These are phyloP conservation scores for Xiphorhynchus erythropygius DNA, from an alignment of 2,797 vertebrate species.

Conservation along the genomic window DNA sequence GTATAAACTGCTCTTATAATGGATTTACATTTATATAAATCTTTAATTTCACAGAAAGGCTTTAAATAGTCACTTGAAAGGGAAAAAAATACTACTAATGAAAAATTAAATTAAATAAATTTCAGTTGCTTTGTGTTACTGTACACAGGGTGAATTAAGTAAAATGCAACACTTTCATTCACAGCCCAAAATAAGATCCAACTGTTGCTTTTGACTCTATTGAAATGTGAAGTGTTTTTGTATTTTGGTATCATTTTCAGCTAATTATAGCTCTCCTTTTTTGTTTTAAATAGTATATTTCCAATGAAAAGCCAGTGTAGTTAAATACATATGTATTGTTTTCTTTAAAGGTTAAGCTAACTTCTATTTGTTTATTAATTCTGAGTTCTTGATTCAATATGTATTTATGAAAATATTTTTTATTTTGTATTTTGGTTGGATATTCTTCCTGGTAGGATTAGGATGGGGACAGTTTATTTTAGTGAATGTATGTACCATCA, in stretches of 20 bases:
- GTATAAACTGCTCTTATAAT: background rate
- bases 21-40: background rate
- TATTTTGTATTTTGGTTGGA: background rate
- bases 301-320: background rate
- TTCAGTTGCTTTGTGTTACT: background rate
- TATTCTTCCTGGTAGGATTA: background rate
- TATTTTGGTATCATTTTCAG: background rate
- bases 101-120: background rate
- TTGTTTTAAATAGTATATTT: background rate
- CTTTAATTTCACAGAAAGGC: background rate
- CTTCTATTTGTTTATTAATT: background rate
- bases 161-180: background rate
- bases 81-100: background rate
- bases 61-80: background rate
- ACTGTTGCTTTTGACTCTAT: background rate
- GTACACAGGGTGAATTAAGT: background rate
- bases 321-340: background rate
- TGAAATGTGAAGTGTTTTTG: background rate
- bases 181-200: background rate
- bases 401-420: background rate
- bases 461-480: background rate
- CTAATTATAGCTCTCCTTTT: background rate
- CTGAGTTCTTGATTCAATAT: background rate
- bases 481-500: background rate
- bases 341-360: background rate